These are phyloP conservation scores for Hydractinia echinata DNA, from an alignment of 30 jellyfish, hydroid and myxozoan species.

Conservation along the genomic window DNA sequence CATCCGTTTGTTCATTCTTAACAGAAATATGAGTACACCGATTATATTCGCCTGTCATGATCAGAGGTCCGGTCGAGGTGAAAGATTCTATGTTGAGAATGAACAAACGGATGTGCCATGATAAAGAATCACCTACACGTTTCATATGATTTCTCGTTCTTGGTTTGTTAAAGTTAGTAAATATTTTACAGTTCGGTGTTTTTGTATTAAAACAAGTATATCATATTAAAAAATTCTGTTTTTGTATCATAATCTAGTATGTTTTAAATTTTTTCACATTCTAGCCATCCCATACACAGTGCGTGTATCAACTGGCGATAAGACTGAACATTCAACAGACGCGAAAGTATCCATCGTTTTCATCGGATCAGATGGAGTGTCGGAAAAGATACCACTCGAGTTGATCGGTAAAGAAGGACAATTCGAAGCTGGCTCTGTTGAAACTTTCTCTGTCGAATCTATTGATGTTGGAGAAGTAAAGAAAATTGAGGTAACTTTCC, in stretches of 20 bases:
- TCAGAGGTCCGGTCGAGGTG: too few species aligned
- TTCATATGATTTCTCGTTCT: too few species aligned
- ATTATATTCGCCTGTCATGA: too few species aligned
- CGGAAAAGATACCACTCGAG: constrained; percentile 75
- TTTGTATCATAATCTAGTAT: not conserved
- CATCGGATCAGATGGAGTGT: constrained; percentile 84
- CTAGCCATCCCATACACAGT: constrained; percentile 87
- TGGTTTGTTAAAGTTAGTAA: too few species aligned
- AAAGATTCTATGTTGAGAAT: too few species aligned
- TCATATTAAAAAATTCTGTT: too few species aligned
- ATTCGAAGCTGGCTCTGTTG: constrained; percentile 69
- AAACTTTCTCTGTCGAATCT: constrained; percentile 71
- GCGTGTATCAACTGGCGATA: constrained; percentile 71
- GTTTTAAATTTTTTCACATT: not conserved
- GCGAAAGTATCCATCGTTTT: constrained; percentile 66
- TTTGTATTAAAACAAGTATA: too few species aligned
- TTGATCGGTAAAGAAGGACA: constrained; percentile 59
- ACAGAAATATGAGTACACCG: too few species aligned
- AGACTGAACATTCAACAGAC: constrained; percentile 55
- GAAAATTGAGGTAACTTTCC: constrained; percentile 59
- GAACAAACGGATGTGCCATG: too few species aligned
- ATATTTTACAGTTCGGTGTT: too few species aligned
- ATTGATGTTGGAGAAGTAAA: constrained; percentile 82
- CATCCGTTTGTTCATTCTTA: too few species aligned
- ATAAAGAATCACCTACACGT: too few species aligned